phyloP scores from a whole-genome alignment of 1,140 invertebrate species.

The Eupristina koningsbergeri region DNA sequence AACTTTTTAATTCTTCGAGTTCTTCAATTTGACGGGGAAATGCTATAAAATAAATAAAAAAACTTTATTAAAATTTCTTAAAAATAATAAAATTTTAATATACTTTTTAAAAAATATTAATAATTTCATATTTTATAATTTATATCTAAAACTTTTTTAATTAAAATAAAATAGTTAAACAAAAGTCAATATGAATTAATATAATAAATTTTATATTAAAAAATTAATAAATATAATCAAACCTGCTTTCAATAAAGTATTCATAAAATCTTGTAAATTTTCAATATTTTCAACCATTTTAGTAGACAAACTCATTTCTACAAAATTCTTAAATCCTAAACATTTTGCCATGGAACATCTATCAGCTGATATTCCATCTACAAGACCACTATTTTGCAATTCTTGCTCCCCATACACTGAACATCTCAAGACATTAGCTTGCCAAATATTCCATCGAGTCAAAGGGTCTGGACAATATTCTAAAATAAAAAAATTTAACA shows the following conservation, averaged over 20 bases:
- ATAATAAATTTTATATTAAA: no score
- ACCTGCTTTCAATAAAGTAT: constrained; percentile 79
- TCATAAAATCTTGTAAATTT: constrained; percentile 83
- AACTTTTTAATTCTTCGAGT: constrained; percentile 81
- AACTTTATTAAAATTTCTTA: background rate
- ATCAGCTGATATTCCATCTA: constrained; percentile 84
- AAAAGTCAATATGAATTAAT: no score
- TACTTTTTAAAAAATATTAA: no score
- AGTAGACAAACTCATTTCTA: constrained; percentile 92
- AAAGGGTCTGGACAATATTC: constrained; percentile 86
- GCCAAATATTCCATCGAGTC: constrained; percentile 87
- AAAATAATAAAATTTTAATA: no score
- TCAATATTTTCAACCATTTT: constrained; percentile 93
- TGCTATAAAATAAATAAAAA: constrained; percentile 67
- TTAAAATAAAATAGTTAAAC: no score
- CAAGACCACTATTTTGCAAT: constrained; percentile 80
- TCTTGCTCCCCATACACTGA: constrained; percentile 78
- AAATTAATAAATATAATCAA: constrained; percentile 27
- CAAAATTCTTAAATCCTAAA: constrained; percentile 86
- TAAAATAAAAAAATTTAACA: constrained; percentile 45
- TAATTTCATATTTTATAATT: no score
- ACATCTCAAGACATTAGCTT: constrained; percentile 81
- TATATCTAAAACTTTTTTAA: no score
- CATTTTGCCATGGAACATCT: constrained; percentile 82
- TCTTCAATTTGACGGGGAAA: constrained; percentile 84